Percentiles rank a stretch among this genome's conserved stretches.
phyloP scores from a whole-genome alignment of 1,140 invertebrate species.

The Hypsibius dujardini region DNA sequence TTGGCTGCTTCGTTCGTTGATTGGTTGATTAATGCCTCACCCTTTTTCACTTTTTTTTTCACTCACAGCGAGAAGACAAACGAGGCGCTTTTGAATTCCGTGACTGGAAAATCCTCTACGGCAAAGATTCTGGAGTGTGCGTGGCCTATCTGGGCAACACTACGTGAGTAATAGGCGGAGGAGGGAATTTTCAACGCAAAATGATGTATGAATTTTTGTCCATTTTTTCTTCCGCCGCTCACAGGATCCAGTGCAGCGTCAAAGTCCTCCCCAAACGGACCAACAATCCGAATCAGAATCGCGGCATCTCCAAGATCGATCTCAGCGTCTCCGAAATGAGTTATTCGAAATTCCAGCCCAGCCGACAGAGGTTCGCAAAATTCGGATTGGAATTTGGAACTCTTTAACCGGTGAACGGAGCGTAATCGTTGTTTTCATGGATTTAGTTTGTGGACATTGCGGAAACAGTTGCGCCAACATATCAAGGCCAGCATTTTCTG shows the following conservation, averaged over 20 bases:
- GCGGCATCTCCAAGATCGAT: neutral
- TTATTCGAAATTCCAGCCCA: slow-evolving; percentile 11
- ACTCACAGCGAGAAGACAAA: neutral
- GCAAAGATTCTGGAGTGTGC: neutral
- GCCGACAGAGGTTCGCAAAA: neutral
- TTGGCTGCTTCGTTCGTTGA: neutral
- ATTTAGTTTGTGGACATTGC: neutral
- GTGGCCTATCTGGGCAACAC: slow-evolving; percentile 11
- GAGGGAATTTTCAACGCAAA: too few species aligned
- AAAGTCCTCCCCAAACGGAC: neutral
- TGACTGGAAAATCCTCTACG: slow-evolving; percentile 1
- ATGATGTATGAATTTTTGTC: too few species aligned
- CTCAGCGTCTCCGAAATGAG: neutral
- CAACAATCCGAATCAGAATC: neutral
- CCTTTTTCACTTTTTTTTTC: neutral
- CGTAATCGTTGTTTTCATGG: neutral
- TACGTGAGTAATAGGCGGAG: neutral
- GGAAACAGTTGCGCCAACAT: slow-evolving; percentile 6
- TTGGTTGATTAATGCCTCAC: neutral
- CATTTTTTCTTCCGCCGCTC: too few species aligned
- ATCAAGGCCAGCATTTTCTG: slow-evolving; percentile 12
- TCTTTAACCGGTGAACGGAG: too few species aligned
- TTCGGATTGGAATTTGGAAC: too few species aligned
- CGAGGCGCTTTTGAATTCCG: neutral
- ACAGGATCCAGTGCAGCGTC: neutral